Evolutionary conservation across 2,888 invertebrate species (phyloP).

Genomic region (Cryptocheilus praepositus): DNA sequence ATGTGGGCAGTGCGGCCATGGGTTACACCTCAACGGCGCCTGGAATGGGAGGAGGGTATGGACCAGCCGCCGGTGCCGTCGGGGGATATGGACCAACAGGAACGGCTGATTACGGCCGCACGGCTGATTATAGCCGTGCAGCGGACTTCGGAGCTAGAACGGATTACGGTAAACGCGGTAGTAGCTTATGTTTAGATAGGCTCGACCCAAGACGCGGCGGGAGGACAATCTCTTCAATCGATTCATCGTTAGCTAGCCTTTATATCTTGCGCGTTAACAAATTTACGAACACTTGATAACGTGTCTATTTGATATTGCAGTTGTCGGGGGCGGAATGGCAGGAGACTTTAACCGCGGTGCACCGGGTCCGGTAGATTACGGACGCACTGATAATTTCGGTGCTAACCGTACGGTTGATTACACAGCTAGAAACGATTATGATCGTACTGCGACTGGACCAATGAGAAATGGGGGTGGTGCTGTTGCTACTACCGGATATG

Average conservation of each 20-base stretch:
- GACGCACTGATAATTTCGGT: slow-evolving; percentile 70
- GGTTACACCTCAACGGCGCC: slow-evolving; percentile 69
- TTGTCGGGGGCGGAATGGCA: slow-evolving; percentile 68
- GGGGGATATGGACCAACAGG: slow-evolving; percentile 70
- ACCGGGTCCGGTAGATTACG: slow-evolving; percentile 71
- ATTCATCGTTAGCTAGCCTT: not conserved
- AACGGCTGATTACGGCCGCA: slow-evolving; percentile 69
- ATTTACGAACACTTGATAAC: slow-evolving; percentile 4
- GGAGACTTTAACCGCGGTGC: slow-evolving; percentile 71
- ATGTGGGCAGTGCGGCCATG: slow-evolving; percentile 69
- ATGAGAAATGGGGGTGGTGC: slow-evolving; percentile 72
- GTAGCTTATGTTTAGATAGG: slow-evolving; percentile 27
- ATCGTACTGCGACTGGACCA: slow-evolving; percentile 69
- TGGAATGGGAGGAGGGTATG: slow-evolving; percentile 70
- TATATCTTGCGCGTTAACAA: not conserved
- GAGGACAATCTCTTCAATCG: not conserved
- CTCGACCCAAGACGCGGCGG: too few relatives aligned
- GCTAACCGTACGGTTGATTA: slow-evolving; percentile 70
- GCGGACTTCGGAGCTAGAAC: slow-evolving; percentile 69
- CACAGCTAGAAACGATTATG: slow-evolving; percentile 70
- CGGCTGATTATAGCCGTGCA: slow-evolving; percentile 67
- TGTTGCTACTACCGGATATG: slow-evolving; percentile 68
- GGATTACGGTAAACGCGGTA: slow-evolving; percentile 66
- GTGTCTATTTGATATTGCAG: slow-evolving; percentile 41
- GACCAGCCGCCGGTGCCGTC: slow-evolving; percentile 68